A percentile compares a stretch with the other conserved stretches of the same genome.
Evolutionary conservation across 2,888 invertebrate genomes (phyloP).

Genomic region (Physocephala rufipes): DNA sequence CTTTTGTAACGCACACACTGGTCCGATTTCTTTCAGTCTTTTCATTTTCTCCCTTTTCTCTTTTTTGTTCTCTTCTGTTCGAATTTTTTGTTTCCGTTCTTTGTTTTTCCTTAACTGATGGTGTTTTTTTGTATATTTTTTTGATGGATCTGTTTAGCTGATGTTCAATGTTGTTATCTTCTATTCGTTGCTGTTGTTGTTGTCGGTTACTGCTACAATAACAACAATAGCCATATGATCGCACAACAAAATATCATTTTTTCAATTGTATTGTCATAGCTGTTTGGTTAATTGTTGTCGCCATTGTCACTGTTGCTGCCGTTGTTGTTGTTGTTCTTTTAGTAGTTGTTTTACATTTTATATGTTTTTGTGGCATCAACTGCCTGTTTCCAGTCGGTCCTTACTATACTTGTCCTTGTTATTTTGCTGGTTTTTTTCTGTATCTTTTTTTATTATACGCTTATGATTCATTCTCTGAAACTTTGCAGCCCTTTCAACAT

Average conservation of each 20-base stretch:
- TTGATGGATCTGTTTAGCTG: conserved; percentile 27
- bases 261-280: too few relatives aligned
- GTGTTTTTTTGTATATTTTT: conserved; percentile 30
- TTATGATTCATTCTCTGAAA: too few relatives aligned
- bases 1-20: neutral
- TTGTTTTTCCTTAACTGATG: too few relatives aligned
- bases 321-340: neutral
- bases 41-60: conserved; percentile 1
- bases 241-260: too few relatives aligned
- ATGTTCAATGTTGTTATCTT: conserved; percentile 12
- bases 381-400: too few relatives aligned
- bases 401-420: neutral
- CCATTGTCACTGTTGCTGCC: neutral
- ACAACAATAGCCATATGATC: too few relatives aligned
- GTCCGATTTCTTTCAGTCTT: conserved; percentile 3
- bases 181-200: conserved; percentile 10
- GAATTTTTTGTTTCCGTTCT: conserved; percentile 21
- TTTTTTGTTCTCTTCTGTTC: neutral
- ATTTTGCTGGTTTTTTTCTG: neutral
- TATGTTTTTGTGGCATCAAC: too few relatives aligned
- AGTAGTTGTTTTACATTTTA: neutral
- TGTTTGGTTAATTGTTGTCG: too few relatives aligned
- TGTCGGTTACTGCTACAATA: too few relatives aligned
- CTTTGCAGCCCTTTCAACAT: too few relatives aligned
- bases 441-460: conserved; percentile 4